Conservation (phyloP, 1,140 invertebrate species). For the Trichonephila clavipes region DNA sequence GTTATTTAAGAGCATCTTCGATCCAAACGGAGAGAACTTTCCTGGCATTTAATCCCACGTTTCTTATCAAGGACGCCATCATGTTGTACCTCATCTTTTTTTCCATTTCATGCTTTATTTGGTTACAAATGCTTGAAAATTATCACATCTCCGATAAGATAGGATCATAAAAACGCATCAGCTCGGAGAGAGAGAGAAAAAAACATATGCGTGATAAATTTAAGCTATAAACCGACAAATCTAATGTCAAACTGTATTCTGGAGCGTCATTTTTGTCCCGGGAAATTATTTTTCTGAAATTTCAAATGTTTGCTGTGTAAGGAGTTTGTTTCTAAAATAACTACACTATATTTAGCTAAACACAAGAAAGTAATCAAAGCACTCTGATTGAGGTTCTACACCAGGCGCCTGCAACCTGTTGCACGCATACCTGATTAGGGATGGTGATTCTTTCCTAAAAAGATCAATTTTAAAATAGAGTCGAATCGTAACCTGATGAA, state of each 20-base stretch:
- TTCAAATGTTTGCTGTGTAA: no score
- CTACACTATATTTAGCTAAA: no score
- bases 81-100: constrained; percentile 23
- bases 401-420: no score
- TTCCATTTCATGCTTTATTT: constrained; percentile 59
- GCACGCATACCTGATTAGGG: no score
- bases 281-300: no score
- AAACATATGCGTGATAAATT: constrained; percentile 18
- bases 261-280: not conserved
- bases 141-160: constrained; percentile 61
- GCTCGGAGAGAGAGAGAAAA: not conserved
- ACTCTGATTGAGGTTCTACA: no score
- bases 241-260: constrained; percentile 6
- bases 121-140: constrained; percentile 63
- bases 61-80: constrained; percentile 52
- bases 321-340: no score
- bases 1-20: constrained; percentile 4
- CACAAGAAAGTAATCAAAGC: no score
- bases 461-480: no score
- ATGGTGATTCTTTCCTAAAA: no score
- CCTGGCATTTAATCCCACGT: constrained; percentile 52
- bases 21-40: not conserved
- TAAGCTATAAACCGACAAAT: constrained; percentile 4
- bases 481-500: no score
- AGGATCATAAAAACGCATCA: constrained; percentile 24